A percentile compares a stretch with the other conserved stretches of the same genome.
phyloP scores from a whole-genome alignment of 2,888 invertebrate genomes.

The Torymus auratus region DNA sequence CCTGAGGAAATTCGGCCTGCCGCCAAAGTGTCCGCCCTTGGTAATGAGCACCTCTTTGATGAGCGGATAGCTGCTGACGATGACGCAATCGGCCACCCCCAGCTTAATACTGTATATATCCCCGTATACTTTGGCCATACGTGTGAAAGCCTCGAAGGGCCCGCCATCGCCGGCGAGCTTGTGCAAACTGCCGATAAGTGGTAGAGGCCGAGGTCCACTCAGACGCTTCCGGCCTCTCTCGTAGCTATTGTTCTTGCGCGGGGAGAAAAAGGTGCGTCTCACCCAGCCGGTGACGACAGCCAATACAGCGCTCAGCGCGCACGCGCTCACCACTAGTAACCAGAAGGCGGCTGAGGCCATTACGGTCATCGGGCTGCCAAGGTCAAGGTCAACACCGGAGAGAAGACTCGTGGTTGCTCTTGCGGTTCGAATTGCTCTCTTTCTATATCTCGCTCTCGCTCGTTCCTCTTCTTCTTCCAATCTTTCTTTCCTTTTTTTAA shows the following conservation, averaged over 20 bases:
- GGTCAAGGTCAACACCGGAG: too few relatives aligned
- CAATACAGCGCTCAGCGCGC: constrained; percentile 26
- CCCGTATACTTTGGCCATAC: constrained; percentile 83
- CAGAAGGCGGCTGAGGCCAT: constrained; percentile 52
- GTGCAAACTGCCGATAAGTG: constrained; percentile 85
- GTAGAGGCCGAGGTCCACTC: constrained; percentile 75
- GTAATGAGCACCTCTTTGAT: constrained; percentile 87
- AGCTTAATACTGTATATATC: constrained; percentile 85
- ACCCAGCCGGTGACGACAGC: constrained; percentile 1
- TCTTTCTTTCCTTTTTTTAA: too few relatives aligned
- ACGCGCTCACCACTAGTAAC: constrained; percentile 48
- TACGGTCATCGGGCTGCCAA: too few relatives aligned
- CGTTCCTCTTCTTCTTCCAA: too few relatives aligned
- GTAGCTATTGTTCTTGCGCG: not conserved
- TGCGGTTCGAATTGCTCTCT: too few relatives aligned
- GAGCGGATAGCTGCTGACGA: constrained; percentile 85
- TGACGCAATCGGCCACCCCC: constrained; percentile 84
- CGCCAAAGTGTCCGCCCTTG: constrained; percentile 89
- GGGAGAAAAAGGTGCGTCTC: too few relatives aligned
- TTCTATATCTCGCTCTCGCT: too few relatives aligned
- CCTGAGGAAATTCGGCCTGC: constrained; percentile 88
- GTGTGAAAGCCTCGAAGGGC: constrained; percentile 86
- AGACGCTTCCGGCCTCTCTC: constrained; percentile 48
- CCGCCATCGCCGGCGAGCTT: constrained; percentile 81
- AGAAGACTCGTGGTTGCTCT: too few relatives aligned